Base-by-base conservation (phyloP, 2,113 vertebrate species). In the Oreochromis niloticus region DNA sequence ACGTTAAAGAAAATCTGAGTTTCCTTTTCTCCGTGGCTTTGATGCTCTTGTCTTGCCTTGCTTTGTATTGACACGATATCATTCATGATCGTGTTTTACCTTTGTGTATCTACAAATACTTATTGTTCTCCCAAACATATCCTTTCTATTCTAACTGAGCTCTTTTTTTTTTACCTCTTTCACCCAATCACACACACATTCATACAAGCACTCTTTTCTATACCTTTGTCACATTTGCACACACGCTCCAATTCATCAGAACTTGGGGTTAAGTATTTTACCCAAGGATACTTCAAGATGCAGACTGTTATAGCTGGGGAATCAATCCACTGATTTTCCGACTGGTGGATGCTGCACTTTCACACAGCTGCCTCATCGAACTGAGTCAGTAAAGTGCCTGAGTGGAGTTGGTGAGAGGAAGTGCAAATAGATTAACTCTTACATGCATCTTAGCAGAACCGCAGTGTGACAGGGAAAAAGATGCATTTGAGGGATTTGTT, bases 1-100 rank as follows among this genome's bases (percentile, higher is more conserved):
- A 82, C 13, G 1, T 75, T 85, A 55, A 89, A 84, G 81, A 84
- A 91, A 93, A 92, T 84, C 88, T 1, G 12, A 63, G 34, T 80
- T 93, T 89, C 83, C 85, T 78, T 87, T 85, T 56, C 50, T 85
- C 63, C 1, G 3, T 39, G 36, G 81, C 41, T 16, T 56, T 52
- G 43, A 82, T 57, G 81, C 41, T 57, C 50, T 71, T 68, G 11
- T 22, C 61, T 39, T 68, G 9, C 84, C 81, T 63, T 63, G 36
- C 66, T 66, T 81, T 88, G 6, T 83, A 22, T 75, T 43, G 13
- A 81, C 63, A 36, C 11, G 46, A 80, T 83, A 68, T 87, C 84
- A 83, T 32, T 39, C 66, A 30, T 16, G 6, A 39, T 13, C 17
- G 2, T 11, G 43, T 39, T 41, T 34, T 32, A 13, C 11, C 32